Evolutionary conservation across 53 echinoderm and acorn worm species (phyloP).

Genomic region (Apostichopus leukothele): DNA sequence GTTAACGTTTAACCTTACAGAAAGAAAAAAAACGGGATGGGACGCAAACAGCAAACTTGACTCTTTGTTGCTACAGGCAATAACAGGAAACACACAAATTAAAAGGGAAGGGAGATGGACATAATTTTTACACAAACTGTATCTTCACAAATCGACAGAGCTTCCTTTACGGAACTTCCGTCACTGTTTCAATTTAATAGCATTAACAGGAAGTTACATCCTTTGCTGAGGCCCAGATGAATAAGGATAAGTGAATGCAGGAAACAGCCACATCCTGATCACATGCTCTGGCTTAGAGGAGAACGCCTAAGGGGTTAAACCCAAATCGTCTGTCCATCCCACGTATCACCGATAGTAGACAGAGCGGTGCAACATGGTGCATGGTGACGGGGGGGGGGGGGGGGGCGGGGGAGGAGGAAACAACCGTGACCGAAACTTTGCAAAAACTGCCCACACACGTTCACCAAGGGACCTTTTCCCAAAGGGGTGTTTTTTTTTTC

Average conservation of each 20-base stretch:
- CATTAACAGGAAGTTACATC: conserved; percentile 30
- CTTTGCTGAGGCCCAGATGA: conserved; percentile 2
- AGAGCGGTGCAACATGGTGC: too few species aligned
- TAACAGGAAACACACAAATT: conserved; percentile 44
- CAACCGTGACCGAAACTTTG: too few species aligned
- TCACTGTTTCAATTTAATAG: conserved; percentile 16
- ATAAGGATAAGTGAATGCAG: not conserved
- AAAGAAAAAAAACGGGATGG: too few species aligned
- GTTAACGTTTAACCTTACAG: too few species aligned
- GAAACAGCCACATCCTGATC: not conserved
- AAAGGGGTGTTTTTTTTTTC: too few species aligned
- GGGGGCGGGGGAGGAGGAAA: too few species aligned
- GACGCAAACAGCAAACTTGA: too few species aligned
- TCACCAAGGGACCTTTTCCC: too few species aligned
- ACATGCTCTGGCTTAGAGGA: not conserved
- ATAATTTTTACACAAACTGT: conserved; percentile 6
- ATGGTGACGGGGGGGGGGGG: too few species aligned
- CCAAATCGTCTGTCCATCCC: not conserved
- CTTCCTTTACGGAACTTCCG: conserved; percentile 41
- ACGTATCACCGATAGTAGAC: too few species aligned
- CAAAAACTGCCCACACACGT: too few species aligned
- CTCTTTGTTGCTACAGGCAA: not conserved
- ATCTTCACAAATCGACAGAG: conserved; percentile 12
- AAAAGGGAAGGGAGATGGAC: conserved; percentile 29
- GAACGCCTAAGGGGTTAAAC: not conserved